Evolutionary conservation across 1,140 invertebrate genomes (phyloP).

Genomic region (Polypedilum pembai): DNA sequence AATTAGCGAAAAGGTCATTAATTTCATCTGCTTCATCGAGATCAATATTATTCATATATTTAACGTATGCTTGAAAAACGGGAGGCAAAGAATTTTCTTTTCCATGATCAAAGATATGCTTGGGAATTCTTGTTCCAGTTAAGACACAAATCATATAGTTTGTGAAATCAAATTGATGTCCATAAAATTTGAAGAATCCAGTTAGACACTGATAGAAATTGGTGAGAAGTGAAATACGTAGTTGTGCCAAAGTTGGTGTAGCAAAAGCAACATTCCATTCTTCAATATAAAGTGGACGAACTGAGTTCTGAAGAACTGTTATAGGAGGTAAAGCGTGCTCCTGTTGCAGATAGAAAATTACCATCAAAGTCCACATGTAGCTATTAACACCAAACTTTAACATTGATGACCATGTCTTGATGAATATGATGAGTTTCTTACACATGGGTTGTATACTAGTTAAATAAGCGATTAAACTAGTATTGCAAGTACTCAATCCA

Average conservation of each 20-base stretch:
- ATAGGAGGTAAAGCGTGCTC: not conserved
- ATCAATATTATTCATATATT: not conserved
- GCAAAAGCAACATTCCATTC: constrained; percentile 13
- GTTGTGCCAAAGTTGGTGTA: not conserved
- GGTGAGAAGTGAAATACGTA: not conserved
- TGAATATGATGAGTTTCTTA: not conserved
- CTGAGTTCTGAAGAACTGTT: not conserved
- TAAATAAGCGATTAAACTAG: not conserved
- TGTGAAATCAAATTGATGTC: not conserved
- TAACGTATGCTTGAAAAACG: not conserved
- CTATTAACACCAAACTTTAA: not conserved
- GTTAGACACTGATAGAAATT: not conserved
- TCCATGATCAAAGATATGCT: constrained; percentile 19
- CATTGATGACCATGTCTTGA: not conserved
- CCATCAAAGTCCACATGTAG: not conserved
- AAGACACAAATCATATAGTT: not conserved
- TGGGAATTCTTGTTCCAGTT: not conserved
- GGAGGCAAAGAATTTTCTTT: not conserved
- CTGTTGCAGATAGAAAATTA: not conserved
- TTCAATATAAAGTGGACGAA: not conserved
- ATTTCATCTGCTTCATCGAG: not conserved
- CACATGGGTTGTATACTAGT: not conserved
- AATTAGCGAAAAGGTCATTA: not conserved
- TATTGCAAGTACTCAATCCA: not conserved
- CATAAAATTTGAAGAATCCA: constrained; percentile 22